Conservation (phyloP, 2,113 vertebrate species). For the Cochlearius cochlearius region DNA sequence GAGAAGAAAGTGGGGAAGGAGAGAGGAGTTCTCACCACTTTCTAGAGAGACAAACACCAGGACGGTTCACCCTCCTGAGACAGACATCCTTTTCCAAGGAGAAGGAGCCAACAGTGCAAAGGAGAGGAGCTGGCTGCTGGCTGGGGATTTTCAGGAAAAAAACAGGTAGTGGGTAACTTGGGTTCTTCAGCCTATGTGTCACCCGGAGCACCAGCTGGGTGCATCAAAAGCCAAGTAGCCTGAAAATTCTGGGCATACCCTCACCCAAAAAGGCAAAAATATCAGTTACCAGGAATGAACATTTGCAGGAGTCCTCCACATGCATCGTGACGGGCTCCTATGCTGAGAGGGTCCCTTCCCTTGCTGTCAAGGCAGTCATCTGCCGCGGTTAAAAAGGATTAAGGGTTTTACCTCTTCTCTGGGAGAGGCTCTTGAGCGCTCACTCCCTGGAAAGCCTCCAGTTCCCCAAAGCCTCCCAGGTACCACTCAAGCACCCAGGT, state of each 20-base stretch:
- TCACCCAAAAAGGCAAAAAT: background rate
- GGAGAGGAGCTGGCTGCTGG: background rate
- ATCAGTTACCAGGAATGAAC: background rate
- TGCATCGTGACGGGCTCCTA: accelerated
- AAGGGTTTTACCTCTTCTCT: background rate
- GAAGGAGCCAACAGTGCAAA: background rate
- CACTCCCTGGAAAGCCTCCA: accelerated
- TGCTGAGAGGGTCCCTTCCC: background rate
- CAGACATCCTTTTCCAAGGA: background rate
- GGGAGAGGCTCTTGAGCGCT: background rate
- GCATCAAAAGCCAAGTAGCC: background rate
- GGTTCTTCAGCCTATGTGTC: background rate
- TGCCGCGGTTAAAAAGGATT: background rate
- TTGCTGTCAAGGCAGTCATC: background rate
- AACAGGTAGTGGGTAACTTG: background rate
- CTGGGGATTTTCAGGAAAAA: background rate
- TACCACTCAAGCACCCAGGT: background rate
- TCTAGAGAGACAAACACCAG: background rate
- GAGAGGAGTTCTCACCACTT: background rate
- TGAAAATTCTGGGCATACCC: background rate
- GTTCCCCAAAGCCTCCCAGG: background rate
- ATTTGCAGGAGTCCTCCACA: background rate
- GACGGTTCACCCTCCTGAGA: background rate
- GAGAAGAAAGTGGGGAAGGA: background rate
- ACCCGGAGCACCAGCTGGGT: background rate